phyloP scores from a whole-genome alignment of 2,797 vertebrate genomes.

The Danio kyathit region DNA sequence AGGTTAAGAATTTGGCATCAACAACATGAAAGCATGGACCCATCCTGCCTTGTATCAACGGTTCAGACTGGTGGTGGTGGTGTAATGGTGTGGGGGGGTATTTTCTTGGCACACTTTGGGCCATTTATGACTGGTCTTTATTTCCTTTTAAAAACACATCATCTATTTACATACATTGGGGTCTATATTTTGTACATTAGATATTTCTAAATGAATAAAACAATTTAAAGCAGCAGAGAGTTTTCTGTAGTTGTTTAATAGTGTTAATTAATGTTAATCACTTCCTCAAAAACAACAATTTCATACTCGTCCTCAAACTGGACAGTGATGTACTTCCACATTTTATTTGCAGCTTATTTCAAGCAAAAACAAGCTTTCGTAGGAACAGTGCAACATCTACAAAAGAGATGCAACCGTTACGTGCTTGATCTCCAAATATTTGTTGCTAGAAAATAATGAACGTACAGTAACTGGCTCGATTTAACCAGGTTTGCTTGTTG shows the following conservation, averaged over 20 bases:
- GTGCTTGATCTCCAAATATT: neutral
- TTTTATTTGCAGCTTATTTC: conserved; percentile 25
- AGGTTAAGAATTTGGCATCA: no score
- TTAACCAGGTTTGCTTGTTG: conserved; percentile 1
- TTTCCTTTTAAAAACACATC: neutral
- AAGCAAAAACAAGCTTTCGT: neutral
- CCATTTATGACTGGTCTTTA: neutral
- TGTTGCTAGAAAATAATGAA: neutral
- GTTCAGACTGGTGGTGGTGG: no score
- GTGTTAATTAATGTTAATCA: conserved; percentile 21
- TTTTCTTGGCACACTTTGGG: no score
- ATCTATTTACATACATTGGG: neutral
- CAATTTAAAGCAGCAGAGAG: neutral
- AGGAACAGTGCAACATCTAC: conserved; percentile 18
- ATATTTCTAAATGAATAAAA: conserved; percentile 9
- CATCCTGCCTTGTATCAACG: no score
- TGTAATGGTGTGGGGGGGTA: no score
- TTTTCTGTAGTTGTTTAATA: conserved; percentile 29
- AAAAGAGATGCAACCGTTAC: conserved; percentile 16
- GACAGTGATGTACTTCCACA: conserved; percentile 2
- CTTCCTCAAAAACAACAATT: conserved; percentile 19
- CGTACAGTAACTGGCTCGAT: neutral
- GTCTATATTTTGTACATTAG: neutral
- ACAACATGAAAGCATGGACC: no score
- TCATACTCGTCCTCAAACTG: neutral